Conservation (phyloP, 2,797 vertebrate genomes). For the Scleropages formosus region DNA sequence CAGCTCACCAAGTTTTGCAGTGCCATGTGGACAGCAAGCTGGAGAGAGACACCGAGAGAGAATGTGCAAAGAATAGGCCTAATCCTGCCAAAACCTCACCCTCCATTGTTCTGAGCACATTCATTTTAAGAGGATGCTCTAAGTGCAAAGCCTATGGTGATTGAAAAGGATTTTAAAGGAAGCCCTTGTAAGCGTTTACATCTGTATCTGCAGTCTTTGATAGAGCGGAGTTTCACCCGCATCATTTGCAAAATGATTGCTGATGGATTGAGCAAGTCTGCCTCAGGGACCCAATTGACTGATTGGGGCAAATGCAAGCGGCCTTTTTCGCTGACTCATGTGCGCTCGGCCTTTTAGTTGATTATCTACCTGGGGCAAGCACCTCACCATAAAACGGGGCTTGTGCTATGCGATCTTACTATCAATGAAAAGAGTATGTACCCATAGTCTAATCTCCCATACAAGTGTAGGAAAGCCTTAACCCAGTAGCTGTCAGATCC, state of each 20-base stretch:
- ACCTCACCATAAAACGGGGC: neutral
- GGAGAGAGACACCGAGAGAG: neutral
- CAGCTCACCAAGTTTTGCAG: slow-evolving; percentile 9
- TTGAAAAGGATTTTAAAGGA: slow-evolving; percentile 28
- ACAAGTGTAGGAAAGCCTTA: too few relatives aligned
- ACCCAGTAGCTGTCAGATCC: too few relatives aligned
- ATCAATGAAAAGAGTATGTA: neutral
- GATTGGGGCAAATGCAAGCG: slow-evolving; percentile 24
- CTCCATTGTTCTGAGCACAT: too few relatives aligned
- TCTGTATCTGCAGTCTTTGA: neutral
- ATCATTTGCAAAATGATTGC: slow-evolving; percentile 21
- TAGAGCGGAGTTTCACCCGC: slow-evolving; percentile 10
- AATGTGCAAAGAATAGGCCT: neutral
- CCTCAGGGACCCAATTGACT: neutral
- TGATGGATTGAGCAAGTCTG: slow-evolving; percentile 19
- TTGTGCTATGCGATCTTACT: neutral
- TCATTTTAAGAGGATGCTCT: neutral
- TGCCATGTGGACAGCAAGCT: neutral
- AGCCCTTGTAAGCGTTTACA: neutral
- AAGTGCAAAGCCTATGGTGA: neutral
- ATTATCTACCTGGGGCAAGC: slow-evolving; percentile 5
- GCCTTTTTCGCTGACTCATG: slow-evolving; percentile 19
- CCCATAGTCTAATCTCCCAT: too few relatives aligned
- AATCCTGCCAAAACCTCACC: neutral
- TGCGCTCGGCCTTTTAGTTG: slow-evolving; percentile 17